Base-by-base conservation (phyloP, 1,140 invertebrate genomes). In the Drosophila willistoni region DNA sequence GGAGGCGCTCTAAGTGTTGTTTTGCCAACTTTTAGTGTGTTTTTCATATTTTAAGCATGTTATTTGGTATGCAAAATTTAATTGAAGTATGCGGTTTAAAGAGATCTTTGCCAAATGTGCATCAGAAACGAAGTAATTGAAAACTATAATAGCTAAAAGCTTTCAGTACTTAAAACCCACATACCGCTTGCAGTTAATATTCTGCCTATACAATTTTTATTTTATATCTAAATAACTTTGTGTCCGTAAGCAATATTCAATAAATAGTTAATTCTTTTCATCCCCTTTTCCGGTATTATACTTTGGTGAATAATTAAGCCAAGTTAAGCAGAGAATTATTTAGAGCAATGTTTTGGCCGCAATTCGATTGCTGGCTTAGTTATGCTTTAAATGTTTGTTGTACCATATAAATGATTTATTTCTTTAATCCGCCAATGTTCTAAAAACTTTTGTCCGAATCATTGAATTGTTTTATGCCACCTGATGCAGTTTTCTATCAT, bases 1-100 rank as follows among this genome's bases (percentile, higher is more conserved):
- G 9, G 22, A 39, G 42, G 5, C 14, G 5, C 14, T 17, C 44
- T 51, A 22, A 51, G 44, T 51, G 44, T 19, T 51, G 44, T 51
- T 51, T 51, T 51, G 44, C 17, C 44, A 22, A 51, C 44, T 14
- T 51, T 51, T 44, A 14, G 36, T 42, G 41, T 14, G 42, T 42
- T 42, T 6, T 42, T 5, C 13, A 42, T n/a, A 42, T 47, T 47
- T 14, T n/a, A 19, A 36, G 34, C 36, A 39, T 12, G 36, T 39
- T 39, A 12, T 47, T 47, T 44, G 14, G 1, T 42, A 29, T 29
- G 5, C 29, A 29, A 41, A 61, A 62, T 44, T n/a, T 1, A 51
- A 51, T 12, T 25, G 3, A 25, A 51, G 10, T 22, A 51, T 51
- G 9, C 17, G 17, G 17, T 22, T 51, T 22, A 51, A 29, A 29